Evolutionary conservation across 2,888 invertebrate genomes (phyloP).

Genomic region (Cheilosia grossa): DNA sequence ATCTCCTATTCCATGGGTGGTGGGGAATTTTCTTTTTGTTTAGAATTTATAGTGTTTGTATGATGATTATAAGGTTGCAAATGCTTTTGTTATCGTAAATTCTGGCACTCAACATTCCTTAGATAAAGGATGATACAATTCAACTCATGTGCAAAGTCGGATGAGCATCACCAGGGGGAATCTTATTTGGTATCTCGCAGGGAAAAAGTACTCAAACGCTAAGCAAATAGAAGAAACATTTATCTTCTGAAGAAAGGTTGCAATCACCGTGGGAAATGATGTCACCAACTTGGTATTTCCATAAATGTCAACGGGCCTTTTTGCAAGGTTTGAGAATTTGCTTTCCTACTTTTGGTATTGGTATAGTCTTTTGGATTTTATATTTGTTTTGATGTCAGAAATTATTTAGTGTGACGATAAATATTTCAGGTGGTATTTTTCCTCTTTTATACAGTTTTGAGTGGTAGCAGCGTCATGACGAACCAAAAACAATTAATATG

Average conservation of each 20-base stretch:
- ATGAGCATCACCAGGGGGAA: background rate
- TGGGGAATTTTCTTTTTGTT: background rate
- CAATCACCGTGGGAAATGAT: background rate
- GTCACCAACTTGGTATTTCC: background rate
- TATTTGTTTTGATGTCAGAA: no score
- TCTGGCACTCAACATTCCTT: conserved; percentile 41
- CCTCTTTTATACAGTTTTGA: no score
- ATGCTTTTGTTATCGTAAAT: conserved; percentile 28
- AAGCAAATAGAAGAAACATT: conserved; percentile 27
- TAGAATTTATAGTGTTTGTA: conserved; percentile 38
- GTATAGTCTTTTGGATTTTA: no score
- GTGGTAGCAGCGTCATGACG: no score
- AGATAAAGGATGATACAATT: conserved; percentile 49
- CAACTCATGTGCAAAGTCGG: background rate
- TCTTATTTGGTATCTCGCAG: background rate
- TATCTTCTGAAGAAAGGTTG: background rate
- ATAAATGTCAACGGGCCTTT: background rate
- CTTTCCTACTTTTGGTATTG: no score
- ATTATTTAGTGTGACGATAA: no score
- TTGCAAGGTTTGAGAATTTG: no score
- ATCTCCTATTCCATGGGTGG: background rate
- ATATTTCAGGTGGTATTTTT: no score
- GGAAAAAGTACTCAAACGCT: conserved; percentile 4
- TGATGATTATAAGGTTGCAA: conserved; percentile 35
- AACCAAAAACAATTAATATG: no score